phyloP scores from a whole-genome alignment of 2,797 vertebrate species.

The Fringilla coelebs region DNA sequence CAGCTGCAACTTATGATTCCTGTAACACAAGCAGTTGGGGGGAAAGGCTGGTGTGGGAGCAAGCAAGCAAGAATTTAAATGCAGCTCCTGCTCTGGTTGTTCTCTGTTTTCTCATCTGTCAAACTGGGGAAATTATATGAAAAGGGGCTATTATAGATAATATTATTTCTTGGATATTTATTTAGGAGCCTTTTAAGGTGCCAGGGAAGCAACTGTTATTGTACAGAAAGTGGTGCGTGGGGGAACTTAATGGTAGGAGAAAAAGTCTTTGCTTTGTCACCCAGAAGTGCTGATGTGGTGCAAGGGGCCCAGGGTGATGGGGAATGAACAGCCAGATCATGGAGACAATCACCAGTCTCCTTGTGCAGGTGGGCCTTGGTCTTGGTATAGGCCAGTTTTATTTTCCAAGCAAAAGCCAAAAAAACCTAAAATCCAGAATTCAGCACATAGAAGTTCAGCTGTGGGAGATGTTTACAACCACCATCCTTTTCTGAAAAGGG shows the following conservation, averaged over 20 bases:
- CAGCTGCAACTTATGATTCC: background rate
- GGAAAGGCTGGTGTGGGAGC: background rate
- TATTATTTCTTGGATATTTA: background rate
- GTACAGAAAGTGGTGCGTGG: background rate
- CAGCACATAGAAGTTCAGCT: background rate
- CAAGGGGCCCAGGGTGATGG: background rate
- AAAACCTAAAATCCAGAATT: background rate
- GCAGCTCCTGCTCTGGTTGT: background rate
- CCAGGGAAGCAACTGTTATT: background rate
- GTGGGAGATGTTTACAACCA: background rate
- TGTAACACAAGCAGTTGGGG: background rate
- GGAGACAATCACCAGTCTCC: background rate
- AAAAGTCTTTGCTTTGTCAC: background rate
- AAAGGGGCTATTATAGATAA: background rate
- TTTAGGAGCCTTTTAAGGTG: background rate
- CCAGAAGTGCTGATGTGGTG: background rate
- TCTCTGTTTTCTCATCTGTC: background rate
- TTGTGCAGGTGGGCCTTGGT: background rate
- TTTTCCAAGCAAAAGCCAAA: background rate
- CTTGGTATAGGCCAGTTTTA: background rate
- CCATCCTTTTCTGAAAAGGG: background rate
- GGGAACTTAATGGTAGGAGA: background rate
- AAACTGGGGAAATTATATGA: background rate
- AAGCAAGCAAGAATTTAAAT: background rate
- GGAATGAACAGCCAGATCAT: background rate